These are phyloP conservation scores for Aselliscus stoliczkanus DNA, from an alignment of 2,797 vertebrate genomes.

Conservation along the genomic window DNA sequence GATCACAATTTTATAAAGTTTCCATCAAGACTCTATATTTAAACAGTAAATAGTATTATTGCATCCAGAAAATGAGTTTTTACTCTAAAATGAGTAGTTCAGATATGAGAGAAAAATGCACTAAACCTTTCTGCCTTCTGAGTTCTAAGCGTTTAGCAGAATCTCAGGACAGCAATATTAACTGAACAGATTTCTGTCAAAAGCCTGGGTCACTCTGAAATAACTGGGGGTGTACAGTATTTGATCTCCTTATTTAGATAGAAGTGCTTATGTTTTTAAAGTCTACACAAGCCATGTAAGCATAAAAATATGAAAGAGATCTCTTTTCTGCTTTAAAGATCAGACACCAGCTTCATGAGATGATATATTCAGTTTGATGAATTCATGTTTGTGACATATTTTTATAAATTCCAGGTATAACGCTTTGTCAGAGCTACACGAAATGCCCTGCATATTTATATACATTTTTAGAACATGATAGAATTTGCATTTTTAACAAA, in stretches of 20 bases:
- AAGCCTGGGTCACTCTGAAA: not conserved
- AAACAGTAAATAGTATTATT: not conserved
- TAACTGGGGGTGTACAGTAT: not conserved
- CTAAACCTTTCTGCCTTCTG: not conserved
- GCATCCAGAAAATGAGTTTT: not conserved
- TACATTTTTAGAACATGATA: not conserved
- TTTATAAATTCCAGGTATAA: constrained; percentile 13
- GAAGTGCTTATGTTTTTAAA: not conserved
- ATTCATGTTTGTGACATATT: not conserved
- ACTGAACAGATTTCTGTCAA: not conserved
- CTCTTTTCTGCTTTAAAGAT: constrained; percentile 36
- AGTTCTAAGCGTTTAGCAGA: not conserved
- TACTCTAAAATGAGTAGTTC: constrained; percentile 4
- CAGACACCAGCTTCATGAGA: not conserved
- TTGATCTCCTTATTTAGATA: constrained; percentile 13
- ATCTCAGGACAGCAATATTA: not conserved
- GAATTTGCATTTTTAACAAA: not conserved
- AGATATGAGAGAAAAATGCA: not conserved
- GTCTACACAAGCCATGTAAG: not conserved
- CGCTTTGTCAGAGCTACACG: not conserved
- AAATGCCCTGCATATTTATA: not conserved
- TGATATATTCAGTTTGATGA: not conserved
- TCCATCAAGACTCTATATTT: not conserved
- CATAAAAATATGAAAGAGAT: not conserved
- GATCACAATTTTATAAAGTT: constrained; percentile 1